Evolutionary conservation across 2,113 vertebrate species (phyloP).

Genomic region (Leucopsar rothschildi): DNA sequence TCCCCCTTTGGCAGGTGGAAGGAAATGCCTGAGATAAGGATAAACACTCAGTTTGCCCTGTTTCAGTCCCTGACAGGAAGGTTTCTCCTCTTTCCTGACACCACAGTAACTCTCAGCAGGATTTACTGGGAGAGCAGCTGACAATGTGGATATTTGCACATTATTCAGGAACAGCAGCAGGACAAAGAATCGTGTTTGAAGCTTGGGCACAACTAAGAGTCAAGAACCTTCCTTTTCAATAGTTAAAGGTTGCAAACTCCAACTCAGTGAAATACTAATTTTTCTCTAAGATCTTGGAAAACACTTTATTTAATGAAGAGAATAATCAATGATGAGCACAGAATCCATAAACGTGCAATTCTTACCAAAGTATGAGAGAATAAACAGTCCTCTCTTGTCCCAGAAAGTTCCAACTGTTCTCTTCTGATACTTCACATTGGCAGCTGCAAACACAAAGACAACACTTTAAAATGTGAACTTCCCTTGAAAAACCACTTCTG

Average conservation of each 20-base stretch:
- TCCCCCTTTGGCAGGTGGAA: not conserved
- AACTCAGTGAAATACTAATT: not conserved
- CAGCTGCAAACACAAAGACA: conserved; percentile 60
- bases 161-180: not conserved
- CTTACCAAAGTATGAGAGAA: conserved; percentile 64
- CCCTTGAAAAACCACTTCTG: not conserved
- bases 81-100: not conserved
- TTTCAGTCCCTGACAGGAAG: not conserved
- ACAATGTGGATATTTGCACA: not conserved
- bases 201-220: not conserved
- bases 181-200: not conserved
- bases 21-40: not conserved
- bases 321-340: not conserved
- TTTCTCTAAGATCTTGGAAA: not conserved
- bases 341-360: not conserved
- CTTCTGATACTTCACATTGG: conserved; percentile 46
- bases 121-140: not conserved
- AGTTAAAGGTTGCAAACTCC: not conserved
- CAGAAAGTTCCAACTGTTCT: not conserved
- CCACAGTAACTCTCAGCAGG: not conserved
- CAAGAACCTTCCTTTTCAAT: not conserved
- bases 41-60: not conserved
- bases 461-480: not conserved
- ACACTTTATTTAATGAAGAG: not conserved
- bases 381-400: conserved; percentile 20